phyloP scores from a whole-genome alignment of 1,140 invertebrate genomes.

The Drosophila ercepeae region DNA sequence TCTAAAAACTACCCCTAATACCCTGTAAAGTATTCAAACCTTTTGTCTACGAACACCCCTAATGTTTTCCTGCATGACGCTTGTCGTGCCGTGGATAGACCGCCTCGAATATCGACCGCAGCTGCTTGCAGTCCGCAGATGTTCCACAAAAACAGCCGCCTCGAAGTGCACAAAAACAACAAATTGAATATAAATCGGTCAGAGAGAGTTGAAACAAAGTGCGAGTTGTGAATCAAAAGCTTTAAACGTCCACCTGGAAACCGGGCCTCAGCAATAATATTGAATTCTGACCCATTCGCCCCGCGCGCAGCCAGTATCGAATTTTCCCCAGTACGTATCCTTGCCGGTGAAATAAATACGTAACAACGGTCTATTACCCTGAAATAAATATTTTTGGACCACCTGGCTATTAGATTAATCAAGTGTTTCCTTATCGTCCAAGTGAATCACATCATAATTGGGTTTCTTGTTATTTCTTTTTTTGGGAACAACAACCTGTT shows the following conservation, averaged over 20 bases:
- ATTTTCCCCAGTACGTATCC: slow-evolving; percentile 29
- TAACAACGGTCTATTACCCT: neutral
- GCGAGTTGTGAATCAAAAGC: slow-evolving; percentile 25
- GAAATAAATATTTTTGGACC: neutral
- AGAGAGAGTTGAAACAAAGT: slow-evolving; percentile 23
- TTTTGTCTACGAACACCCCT: neutral
- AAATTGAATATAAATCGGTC: slow-evolving; percentile 23
- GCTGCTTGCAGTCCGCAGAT: slow-evolving; percentile 20
- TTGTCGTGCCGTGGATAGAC: neutral
- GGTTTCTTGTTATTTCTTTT: neutral
- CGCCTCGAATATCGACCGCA: slow-evolving; percentile 26
- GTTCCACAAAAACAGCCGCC: slow-evolving; percentile 32
- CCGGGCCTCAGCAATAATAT: neutral
- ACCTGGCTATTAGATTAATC: neutral
- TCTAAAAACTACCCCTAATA: neutral
- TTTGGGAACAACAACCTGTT: neutral
- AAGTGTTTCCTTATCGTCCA: neutral
- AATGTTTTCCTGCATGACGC: neutral
- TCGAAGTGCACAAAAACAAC: slow-evolving; percentile 13
- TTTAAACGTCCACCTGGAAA: neutral
- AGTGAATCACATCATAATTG: slow-evolving; percentile 28
- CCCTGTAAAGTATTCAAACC: neutral
- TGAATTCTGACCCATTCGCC: neutral
- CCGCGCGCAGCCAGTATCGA: slow-evolving; percentile 16
- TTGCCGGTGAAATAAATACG: slow-evolving; percentile 6